phyloP scores from a whole-genome alignment of 2,888 invertebrate genomes.

The Drosophila buzzatii region DNA sequence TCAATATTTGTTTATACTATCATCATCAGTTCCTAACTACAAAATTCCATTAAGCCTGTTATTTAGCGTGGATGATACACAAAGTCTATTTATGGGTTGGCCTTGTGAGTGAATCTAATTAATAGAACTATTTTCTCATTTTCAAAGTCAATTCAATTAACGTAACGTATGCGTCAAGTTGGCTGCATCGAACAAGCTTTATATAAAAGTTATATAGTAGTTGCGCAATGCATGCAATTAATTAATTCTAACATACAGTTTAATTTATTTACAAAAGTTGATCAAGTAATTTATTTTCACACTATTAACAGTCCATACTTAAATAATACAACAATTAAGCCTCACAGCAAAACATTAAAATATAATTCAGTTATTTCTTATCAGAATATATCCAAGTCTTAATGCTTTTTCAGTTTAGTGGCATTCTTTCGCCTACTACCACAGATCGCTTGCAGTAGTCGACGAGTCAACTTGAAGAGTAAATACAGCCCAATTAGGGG shows the following conservation, averaged over 20 bases:
- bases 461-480: slow-evolving; percentile 4
- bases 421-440: slow-evolving; percentile 1
- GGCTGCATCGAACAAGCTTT: not conserved
- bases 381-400: not conserved
- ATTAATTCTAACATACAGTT: too few species aligned
- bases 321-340: not conserved
- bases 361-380: not conserved
- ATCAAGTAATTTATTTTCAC: not conserved
- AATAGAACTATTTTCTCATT: not conserved
- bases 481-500: slow-evolving; percentile 30
- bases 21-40: not conserved
- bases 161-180: slow-evolving; percentile 5
- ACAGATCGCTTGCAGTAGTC: slow-evolving; percentile 13
- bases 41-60: not conserved
- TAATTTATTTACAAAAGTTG: not conserved
- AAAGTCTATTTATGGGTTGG: not conserved
- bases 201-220: not conserved
- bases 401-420: slow-evolving; percentile 46
- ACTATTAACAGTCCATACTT: not conserved
- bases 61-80: not conserved
- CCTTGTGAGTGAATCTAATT: not conserved
- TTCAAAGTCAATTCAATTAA: slow-evolving; percentile 34
- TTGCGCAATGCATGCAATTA: too few species aligned
- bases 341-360: not conserved
- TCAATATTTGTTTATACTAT: not conserved